Conservation (phyloP, 2,797 vertebrate genomes). For the Anableps anableps region DNA sequence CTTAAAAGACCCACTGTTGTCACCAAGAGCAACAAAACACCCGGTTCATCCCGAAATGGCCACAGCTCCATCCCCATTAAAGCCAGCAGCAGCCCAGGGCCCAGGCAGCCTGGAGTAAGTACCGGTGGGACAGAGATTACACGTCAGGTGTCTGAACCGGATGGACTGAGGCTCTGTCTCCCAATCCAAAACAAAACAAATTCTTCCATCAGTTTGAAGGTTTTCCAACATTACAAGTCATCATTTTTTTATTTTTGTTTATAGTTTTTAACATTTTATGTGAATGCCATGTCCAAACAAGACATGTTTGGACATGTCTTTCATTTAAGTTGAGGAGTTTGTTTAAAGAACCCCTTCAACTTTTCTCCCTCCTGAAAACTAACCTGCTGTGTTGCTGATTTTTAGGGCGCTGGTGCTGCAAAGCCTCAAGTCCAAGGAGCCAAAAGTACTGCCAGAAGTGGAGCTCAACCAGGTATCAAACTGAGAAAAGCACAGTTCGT, state of each 20-base stretch:
- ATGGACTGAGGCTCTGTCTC: constrained; percentile 4
- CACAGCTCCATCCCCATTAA: constrained; percentile 81
- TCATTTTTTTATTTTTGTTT: constrained; percentile 2
- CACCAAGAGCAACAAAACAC: constrained; percentile 82
- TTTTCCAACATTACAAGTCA: not conserved
- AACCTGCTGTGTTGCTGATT: constrained; percentile 22
- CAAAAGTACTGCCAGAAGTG: constrained; percentile 87
- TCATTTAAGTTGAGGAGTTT: not conserved
- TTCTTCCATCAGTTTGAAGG: not conserved
- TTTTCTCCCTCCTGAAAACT: not conserved
- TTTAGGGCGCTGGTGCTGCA: constrained; percentile 70
- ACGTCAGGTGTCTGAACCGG: constrained; percentile 17
- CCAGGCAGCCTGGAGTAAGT: constrained; percentile 85
- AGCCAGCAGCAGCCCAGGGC: constrained; percentile 72
- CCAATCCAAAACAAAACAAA: not conserved
- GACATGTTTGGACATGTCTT: too few relatives aligned
- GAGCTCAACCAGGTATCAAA: constrained; percentile 74
- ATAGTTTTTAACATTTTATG: not conserved
- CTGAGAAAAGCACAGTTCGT: accelerated
- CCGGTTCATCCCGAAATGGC: constrained; percentile 72
- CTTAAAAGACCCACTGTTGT: constrained; percentile 79
- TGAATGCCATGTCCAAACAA: not conserved
- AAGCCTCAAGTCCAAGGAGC: constrained; percentile 82
- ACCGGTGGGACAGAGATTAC: constrained; percentile 27
- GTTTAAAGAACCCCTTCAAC: not conserved